Evolutionary conservation across 2,888 invertebrate genomes (phyloP).

Genomic region (Emmelina monodactyla): DNA sequence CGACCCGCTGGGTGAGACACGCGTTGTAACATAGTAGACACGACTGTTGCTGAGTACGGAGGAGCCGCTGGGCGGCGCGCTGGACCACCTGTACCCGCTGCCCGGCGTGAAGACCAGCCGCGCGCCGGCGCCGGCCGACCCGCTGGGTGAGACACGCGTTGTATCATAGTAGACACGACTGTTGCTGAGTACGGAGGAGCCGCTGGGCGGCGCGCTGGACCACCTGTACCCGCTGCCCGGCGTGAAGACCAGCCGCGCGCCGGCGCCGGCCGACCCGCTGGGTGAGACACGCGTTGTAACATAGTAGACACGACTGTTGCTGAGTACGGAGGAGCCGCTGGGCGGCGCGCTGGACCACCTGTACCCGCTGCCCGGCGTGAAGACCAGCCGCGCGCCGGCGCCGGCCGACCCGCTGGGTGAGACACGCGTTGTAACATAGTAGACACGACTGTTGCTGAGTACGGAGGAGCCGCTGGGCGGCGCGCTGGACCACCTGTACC

Average conservation of each 20-base stretch:
- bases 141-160: too few species aligned
- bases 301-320: too few species aligned
- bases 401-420: conserved; percentile 68
- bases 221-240: conserved; percentile 42
- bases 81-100: conserved; percentile 44
- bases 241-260: conserved; percentile 44
- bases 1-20: conserved; percentile 70
- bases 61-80: conserved; percentile 57
- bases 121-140: conserved; percentile 59
- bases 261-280: conserved; percentile 67
- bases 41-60: too few species aligned
- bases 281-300: too few species aligned
- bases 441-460: too few species aligned
- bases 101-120: conserved; percentile 45
- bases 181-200: too few species aligned
- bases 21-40: too few species aligned
- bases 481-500: conserved; percentile 45
- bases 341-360: conserved; percentile 51
- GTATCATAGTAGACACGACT: too few species aligned
- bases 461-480: conserved; percentile 60
- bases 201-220: conserved; percentile 51
- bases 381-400: conserved; percentile 45
- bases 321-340: conserved; percentile 60
- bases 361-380: conserved; percentile 40
- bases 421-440: too few species aligned